Evolutionary conservation across 2,113 vertebrate species (phyloP).

Genomic region (Brachionichthys hirsutus): DNA sequence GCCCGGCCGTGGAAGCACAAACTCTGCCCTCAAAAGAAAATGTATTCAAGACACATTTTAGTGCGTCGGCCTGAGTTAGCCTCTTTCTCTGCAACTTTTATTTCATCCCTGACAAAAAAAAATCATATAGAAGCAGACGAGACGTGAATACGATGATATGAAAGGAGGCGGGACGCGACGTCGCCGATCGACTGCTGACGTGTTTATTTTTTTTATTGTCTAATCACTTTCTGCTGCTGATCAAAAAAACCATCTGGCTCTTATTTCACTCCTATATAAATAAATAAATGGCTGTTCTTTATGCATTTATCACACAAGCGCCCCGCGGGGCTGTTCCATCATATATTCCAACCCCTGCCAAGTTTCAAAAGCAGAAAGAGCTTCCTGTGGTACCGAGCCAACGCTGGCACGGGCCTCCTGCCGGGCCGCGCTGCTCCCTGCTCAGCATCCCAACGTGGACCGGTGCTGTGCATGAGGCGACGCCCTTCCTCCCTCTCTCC

Average conservation of each 20-base stretch:
- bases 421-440: constrained; percentile 44
- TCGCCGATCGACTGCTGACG: constrained; percentile 28
- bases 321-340: constrained; percentile 55
- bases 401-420: constrained; percentile 46
- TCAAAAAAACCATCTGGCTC: constrained; percentile 30
- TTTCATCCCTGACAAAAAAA: constrained; percentile 31
- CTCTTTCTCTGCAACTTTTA: constrained; percentile 27
- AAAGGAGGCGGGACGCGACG: constrained; percentile 11
- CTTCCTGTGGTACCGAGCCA: constrained; percentile 55
- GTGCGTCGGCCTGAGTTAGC: constrained; percentile 36
- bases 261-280: constrained; percentile 41
- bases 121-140: neutral
- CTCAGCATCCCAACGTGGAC: constrained; percentile 51
- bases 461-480: constrained; percentile 43
- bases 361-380: constrained; percentile 45
- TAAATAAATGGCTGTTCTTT: constrained; percentile 34
- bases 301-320: constrained; percentile 58
- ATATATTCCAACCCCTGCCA: constrained; percentile 56
- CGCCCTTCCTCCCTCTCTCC: constrained; percentile 18
- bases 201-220: constrained; percentile 29
- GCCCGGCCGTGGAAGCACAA: constrained; percentile 37
- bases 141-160: neutral
- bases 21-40: constrained; percentile 40
- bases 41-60: constrained; percentile 48
- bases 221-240: constrained; percentile 5